phyloP scores from a whole-genome alignment of 2,797 vertebrate genomes.

The Gila robusta region DNA sequence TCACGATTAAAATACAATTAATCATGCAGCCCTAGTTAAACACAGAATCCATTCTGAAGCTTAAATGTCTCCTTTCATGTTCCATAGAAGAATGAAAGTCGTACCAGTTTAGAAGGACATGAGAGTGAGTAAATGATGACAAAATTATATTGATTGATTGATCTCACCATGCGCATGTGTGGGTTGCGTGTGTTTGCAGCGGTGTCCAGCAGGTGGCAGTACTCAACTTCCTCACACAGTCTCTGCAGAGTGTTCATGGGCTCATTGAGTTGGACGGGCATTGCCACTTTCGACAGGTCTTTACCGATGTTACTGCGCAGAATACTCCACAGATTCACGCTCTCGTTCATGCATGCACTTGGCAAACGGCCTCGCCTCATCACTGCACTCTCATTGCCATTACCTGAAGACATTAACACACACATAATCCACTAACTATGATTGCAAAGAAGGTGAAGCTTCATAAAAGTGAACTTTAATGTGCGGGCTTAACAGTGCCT shows the following conservation, averaged over 20 bases:
- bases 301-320: constrained; percentile 97
- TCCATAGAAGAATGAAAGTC: neutral
- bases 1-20: neutral
- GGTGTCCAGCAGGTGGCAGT: constrained; percentile 91
- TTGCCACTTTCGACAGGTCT: constrained; percentile 96
- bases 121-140: neutral
- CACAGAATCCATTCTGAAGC: neutral
- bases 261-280: constrained; percentile 96
- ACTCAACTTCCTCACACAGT: constrained; percentile 95
- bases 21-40: neutral
- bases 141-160: neutral
- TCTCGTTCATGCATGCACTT: constrained; percentile 83
- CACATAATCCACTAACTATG: neutral
- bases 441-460: neutral
- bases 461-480: neutral
- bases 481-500: neutral
- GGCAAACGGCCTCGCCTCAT: constrained; percentile 81
- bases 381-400: constrained; percentile 58
- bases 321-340: constrained; percentile 96
- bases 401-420: constrained; percentile 50
- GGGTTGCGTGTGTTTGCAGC: constrained; percentile 82
- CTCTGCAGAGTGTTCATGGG: constrained; percentile 94
- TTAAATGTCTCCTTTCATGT: neutral
- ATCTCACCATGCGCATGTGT: constrained; percentile 90
- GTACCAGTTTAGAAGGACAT: neutral